Base-by-base conservation (phyloP, 2,888 invertebrate species). In the Caenorhabditis japonica region DNA sequence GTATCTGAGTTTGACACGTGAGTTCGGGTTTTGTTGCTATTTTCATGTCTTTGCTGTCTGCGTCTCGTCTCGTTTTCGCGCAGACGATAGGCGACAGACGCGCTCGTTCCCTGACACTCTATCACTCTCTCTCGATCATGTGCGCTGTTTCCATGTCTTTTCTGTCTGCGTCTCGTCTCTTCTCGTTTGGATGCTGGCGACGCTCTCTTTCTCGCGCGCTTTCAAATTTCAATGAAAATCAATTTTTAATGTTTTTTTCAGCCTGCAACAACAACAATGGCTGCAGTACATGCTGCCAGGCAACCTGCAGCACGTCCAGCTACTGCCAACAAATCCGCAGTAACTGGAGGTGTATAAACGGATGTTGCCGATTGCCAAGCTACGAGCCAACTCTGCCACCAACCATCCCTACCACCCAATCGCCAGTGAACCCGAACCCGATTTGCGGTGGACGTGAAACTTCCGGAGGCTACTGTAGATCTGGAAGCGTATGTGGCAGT, bases 371-470 rank as follows among this genome's bases (percentile, higher is more conserved):
- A 51, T 69, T 74, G 17, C 58, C 71, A 27, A 58, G 25, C 34
- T 53, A 62, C 33, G 53, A 62, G 36, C 66, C 73, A 15, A 60
- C 64, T 19, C 55, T 68, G 36, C 55, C 61, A 13, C 72, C 72
- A 43, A 53, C 75, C 15, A n/a, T n/a, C n/a, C n/a, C n/a, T n/a
- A 68, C 71, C 10, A 66, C 66, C 17, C 38, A 44, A 41, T 13
- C 55, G 23, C 73, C 64, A 19, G 52, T 56, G 43, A 58, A 60
- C 27, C 73, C 59, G 12, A 59, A 56, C 10, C 77, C 77, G 15
- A 61, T 75, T 13, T 78, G 78, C 33, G 78, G 75, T 12, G 78
- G 78, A 25, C 78, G 78, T 49, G 78, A 78, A 68, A 73, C 71
- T 36, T 76, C 75, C 41, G 78, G 78, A n/a, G 78, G 78, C 8